A percentile compares a stretch with the other conserved stretches of the same genome.
Conservation (phyloP, 2,888 invertebrate species). For the Drosophila parthenogenetica region DNA sequence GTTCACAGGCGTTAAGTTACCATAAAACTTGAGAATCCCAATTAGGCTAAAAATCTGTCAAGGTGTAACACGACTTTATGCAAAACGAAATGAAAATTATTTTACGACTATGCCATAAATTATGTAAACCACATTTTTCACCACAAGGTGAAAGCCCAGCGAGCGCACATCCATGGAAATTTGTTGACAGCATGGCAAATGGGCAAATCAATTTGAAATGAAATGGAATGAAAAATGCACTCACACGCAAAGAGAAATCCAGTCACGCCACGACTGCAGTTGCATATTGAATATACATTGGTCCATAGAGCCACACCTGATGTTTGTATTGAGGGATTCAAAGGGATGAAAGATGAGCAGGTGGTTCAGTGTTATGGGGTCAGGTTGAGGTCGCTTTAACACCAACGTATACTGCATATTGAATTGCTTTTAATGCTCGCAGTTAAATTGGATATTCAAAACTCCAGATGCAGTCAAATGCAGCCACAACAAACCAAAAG, state of each 20-base stretch:
- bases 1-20: slow-evolving; percentile 3
- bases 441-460: slow-evolving; percentile 58
- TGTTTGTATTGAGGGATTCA: slow-evolving; percentile 3
- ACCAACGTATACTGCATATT: slow-evolving; percentile 30
- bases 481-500: slow-evolving; percentile 22
- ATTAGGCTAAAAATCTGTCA: slow-evolving; percentile 34
- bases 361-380: neutral
- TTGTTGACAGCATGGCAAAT: slow-evolving; percentile 15
- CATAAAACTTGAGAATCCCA: slow-evolving; percentile 5
- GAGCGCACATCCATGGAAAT: slow-evolving; percentile 3
- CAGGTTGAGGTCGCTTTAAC: slow-evolving; percentile 21
- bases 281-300: slow-evolving; percentile 25
- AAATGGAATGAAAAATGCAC: slow-evolving; percentile 8
- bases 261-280: neutral
- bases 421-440: slow-evolving; percentile 52
- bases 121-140: slow-evolving; percentile 9
- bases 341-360: neutral
- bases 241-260: slow-evolving; percentile 3
- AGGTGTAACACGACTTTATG: slow-evolving; percentile 4
- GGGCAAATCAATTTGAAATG: slow-evolving; percentile 29
- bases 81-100: slow-evolving; percentile 14
- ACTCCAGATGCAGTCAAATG: slow-evolving; percentile 23
- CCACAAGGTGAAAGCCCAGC: neutral
- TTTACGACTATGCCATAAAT: slow-evolving; percentile 8
- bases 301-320: slow-evolving; percentile 21